Percentiles rank a stretch among this genome's conserved stretches.
Conservation (phyloP, 2,797 vertebrate genomes). For the Enteromius fasciolatus region DNA sequence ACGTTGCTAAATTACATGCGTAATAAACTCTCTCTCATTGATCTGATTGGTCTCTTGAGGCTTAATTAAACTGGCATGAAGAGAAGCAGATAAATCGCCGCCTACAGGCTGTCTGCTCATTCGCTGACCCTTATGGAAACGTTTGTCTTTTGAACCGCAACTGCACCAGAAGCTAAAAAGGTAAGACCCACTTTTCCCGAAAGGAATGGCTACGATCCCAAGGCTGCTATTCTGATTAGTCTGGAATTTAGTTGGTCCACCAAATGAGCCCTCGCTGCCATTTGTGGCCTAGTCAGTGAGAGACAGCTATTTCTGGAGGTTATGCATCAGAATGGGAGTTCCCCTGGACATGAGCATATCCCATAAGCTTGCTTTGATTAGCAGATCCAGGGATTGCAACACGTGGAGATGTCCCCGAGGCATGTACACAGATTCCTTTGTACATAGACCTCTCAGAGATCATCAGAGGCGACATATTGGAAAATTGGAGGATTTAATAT, state of each 20-base stretch:
- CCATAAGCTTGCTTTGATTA: not conserved
- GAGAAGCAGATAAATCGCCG: constrained; percentile 27
- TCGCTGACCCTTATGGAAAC: constrained; percentile 36
- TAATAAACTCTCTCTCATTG: constrained; percentile 51
- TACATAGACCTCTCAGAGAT: not conserved
- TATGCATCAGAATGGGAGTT: constrained; percentile 8
- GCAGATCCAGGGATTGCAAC: not conserved
- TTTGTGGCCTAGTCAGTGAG: constrained; percentile 2
- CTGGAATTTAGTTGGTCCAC: constrained; percentile 7
- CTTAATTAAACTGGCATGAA: constrained; percentile 31
- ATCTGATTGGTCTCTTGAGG: constrained; percentile 41
- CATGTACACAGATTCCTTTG: not conserved
- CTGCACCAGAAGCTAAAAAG: constrained; percentile 7
- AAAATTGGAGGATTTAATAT: constrained; percentile 6
- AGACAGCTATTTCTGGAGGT: not conserved
- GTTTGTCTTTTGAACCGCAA: constrained; percentile 1
- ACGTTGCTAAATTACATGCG: constrained; percentile 55
- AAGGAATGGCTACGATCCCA: not conserved
- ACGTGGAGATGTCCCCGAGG: not conserved
- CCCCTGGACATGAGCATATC: not conserved
- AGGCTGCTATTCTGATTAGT: constrained; percentile 24
- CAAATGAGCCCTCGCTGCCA: constrained; percentile 22
- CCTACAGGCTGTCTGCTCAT: constrained; percentile 29
- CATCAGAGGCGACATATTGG: constrained; percentile 10
- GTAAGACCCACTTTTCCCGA: constrained; percentile 3